phyloP scores from a whole-genome alignment of 2,888 invertebrate species.

The Coecobrya sp. region DNA sequence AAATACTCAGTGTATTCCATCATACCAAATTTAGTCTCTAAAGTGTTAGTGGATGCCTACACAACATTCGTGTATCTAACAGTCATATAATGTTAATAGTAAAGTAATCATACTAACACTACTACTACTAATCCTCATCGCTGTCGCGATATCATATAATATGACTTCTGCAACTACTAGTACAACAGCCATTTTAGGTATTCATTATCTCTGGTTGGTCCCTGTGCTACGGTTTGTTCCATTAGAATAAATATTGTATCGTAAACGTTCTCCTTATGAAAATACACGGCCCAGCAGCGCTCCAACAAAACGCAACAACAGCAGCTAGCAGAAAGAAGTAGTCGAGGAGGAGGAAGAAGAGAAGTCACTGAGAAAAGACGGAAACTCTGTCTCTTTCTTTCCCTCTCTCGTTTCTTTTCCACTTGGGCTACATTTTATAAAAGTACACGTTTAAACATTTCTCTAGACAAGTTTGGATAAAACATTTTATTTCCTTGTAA shows the following conservation, averaged over 20 bases:
- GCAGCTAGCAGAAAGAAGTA: neutral
- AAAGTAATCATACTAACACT: slow-evolving; percentile 13
- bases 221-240: slow-evolving; percentile 29
- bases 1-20: slow-evolving; percentile 26
- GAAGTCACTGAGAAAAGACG: neutral
- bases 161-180: neutral
- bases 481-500: neutral
- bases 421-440: neutral
- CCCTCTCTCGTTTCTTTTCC: too few relatives aligned
- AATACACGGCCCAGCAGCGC: neutral
- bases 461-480: slow-evolving; percentile 7
- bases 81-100: neutral
- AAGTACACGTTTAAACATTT: slow-evolving; percentile 4
- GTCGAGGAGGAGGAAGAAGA: neutral
- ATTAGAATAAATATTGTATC: slow-evolving; percentile 36
- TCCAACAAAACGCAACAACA: neutral
- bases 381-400: neutral
- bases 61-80: neutral
- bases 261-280: slow-evolving; percentile 19
- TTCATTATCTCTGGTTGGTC: slow-evolving; percentile 21
- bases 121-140: neutral
- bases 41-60: neutral
- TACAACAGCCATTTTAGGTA: slow-evolving; percentile 27
- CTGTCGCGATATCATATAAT: slow-evolving; percentile 26
- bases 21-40: neutral